These are phyloP conservation scores for Choristoneura rosaceana DNA, from an alignment of 2,888 invertebrate species.

Conservation along the genomic window DNA sequence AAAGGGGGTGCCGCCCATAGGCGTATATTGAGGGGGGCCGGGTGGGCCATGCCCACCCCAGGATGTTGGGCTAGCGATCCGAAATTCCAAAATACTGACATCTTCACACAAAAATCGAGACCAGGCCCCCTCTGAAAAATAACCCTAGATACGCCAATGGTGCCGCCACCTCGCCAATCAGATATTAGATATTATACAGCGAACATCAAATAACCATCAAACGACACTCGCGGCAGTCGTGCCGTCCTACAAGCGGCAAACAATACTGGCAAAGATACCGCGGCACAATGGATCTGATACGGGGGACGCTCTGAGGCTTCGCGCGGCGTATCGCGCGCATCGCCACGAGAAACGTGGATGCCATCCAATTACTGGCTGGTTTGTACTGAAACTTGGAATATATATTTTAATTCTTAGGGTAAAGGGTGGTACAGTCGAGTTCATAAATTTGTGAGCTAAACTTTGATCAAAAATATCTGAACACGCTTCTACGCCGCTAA, in stretches of 20 bases:
- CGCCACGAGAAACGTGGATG: slow-evolving; percentile 48
- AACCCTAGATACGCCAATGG: too few species aligned
- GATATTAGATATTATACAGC: neutral
- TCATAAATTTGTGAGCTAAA: too few species aligned
- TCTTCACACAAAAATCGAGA: too few species aligned
- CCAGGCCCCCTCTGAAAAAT: too few species aligned
- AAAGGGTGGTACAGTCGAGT: too few species aligned
- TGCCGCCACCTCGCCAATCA: neutral
- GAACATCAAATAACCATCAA: neutral
- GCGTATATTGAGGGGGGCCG: too few species aligned
- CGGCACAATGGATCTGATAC: slow-evolving; percentile 27
- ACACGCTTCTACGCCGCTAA: too few species aligned
- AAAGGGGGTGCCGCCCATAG: too few species aligned
- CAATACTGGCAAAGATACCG: slow-evolving; percentile 30
- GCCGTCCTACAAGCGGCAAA: slow-evolving; percentile 14
- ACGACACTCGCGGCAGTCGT: neutral
- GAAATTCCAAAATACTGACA: too few species aligned
- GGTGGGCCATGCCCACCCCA: too few species aligned
- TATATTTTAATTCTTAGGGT: neutral
- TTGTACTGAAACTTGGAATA: slow-evolving; percentile 7
- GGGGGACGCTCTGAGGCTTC: slow-evolving; percentile 35
- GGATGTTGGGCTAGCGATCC: too few species aligned
- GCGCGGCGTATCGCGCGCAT: slow-evolving; percentile 57
- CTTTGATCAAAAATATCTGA: too few species aligned
- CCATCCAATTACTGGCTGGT: slow-evolving; percentile 26